Evolutionary conservation across 2,113 vertebrate genomes (phyloP).

Genomic region (Carassius gibelio): DNA sequence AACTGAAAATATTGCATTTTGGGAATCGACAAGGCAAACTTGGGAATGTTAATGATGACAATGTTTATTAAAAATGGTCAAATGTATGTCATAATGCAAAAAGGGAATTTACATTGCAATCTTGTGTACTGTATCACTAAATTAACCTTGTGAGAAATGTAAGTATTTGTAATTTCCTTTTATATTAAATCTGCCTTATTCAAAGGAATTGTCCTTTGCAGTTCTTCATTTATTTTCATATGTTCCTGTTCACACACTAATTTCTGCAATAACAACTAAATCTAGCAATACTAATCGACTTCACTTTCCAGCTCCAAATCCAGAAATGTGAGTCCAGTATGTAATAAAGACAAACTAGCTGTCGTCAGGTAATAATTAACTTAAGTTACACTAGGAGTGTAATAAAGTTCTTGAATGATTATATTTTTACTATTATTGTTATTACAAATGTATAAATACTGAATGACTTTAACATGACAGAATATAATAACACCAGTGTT

Average conservation of each 20-base stretch:
- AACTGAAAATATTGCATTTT: conserved; percentile 26
- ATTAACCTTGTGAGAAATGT: conserved; percentile 67
- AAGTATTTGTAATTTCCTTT: conserved; percentile 68
- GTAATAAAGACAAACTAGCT: neutral
- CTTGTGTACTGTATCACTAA: conserved; percentile 66
- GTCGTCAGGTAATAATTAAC: neutral
- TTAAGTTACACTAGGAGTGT: neutral
- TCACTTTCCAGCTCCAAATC: too few species aligned
- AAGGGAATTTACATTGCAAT: conserved; percentile 67
- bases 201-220: neutral
- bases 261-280: too few species aligned
- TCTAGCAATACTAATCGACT: too few species aligned
- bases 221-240: neutral
- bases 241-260: too few species aligned
- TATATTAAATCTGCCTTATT: conserved; percentile 74
- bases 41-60: conserved; percentile 44
- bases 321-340: too few species aligned
- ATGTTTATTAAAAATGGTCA: conserved; percentile 38
- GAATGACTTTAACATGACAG: neutral
- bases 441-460: neutral
- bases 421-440: neutral
- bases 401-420: neutral
- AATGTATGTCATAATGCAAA: conserved; percentile 64
- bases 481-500: too few species aligned
- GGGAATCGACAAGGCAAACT: conserved; percentile 25